Evolutionary conservation across 2,888 invertebrate species (phyloP), one percentile per base, ranked within the genome.

Genomic region (Zaprionus lineosus): DNA sequence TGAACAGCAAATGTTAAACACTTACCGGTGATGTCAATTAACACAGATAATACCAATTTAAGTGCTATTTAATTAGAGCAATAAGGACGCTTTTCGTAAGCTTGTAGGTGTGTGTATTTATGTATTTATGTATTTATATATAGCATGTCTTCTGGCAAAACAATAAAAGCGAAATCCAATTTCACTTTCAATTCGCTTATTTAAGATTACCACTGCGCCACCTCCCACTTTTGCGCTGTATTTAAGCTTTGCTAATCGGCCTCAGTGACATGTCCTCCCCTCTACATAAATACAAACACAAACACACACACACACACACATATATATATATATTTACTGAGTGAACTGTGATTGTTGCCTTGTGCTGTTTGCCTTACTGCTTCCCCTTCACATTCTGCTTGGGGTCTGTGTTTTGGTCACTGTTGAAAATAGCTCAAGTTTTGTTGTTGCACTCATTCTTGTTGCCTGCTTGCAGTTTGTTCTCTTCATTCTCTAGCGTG

Each of bases 341-440:
- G 37, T 47, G 36, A 41, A 34, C 39, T 59, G 18, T 33, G 37
- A 47, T 59, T 52, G 40, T 39, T 57, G 19, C 44, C 41, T 61
- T 46, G 12, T 52, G 26, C 19, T 34, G 3, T 52, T 65, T 19
- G 47, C 53, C 44, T 58, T 50, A n/a, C 11, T 21, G 19, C 47
- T 39, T 56, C 72, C 40, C 34, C 48, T 44, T 43, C 29, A 29
- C 50, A 39, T 50, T 60, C 48, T 41, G 47, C 31, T 68, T 43
- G 47, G 47, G 43, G 21, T 65, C 50, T 55, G 34, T 43, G 68
- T 52, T 57, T 74, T 57, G 56, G 60, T 61, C 65, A 61, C 53
- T 67, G 57, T 63, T 69, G 15, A 64, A 74, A 70, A 72, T 74
- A 72, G 65, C 60, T 51, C 57, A 64, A 51, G 60, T 47, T 52